These are phyloP conservation scores for Cinclus mexicanus DNA, from an alignment of 2,113 vertebrate genomes.

Conservation along the genomic window DNA sequence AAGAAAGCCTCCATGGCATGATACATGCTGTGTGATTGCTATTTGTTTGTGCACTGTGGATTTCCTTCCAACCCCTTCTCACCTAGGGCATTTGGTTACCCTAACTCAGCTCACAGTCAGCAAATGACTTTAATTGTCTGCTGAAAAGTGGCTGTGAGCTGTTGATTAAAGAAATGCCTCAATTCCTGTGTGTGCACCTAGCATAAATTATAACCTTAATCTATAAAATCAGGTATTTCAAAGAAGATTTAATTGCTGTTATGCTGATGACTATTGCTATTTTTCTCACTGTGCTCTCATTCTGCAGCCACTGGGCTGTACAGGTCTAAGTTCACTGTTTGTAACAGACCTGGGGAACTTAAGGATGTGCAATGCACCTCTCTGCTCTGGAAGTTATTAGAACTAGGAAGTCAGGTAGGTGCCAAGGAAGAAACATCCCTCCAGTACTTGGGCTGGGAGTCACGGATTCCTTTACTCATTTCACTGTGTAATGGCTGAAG, in stretches of 20 bases:
- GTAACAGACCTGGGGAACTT: not conserved
- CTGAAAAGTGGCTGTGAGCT: not conserved
- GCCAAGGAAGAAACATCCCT: not conserved
- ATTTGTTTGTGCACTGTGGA: not conserved
- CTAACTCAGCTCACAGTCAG: not conserved
- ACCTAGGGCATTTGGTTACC: not conserved
- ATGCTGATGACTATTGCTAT: not conserved
- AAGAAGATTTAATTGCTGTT: not conserved
- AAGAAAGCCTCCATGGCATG: not conserved
- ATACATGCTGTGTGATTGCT: not conserved
- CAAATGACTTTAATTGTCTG: constrained; percentile 23
- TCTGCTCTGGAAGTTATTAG: not conserved
- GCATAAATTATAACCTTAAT: not conserved
- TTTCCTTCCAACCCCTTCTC: not conserved
- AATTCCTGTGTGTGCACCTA: not conserved
- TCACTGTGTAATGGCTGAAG: not conserved
- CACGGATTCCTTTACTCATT: not conserved
- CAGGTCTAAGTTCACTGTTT: not conserved
- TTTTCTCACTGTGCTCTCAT: not conserved
- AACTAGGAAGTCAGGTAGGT: not conserved
- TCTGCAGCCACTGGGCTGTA: not conserved
- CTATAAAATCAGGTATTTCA: not conserved
- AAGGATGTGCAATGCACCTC: not conserved
- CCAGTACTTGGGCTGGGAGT: not conserved
- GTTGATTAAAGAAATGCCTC: constrained; percentile 20